Evolutionary conservation across 2,797 vertebrate genomes (phyloP), one percentile per base, ranked within the genome.

Genomic region (Moxostoma hubbsi): DNA sequence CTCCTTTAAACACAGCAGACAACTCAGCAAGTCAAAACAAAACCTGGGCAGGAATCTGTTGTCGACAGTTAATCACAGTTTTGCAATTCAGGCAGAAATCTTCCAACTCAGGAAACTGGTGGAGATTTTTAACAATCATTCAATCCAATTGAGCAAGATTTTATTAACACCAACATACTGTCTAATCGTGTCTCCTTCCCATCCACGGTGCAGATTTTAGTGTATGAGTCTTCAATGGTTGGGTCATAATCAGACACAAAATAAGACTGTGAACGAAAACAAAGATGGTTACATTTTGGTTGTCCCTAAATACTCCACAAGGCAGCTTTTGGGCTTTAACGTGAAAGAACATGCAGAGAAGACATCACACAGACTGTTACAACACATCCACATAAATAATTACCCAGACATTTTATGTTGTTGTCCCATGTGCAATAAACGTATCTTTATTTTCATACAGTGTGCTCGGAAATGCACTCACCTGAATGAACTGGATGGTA

Each of bases 191-290:
- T 95, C 13, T 94, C 93, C 82, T 92, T 90, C 9, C 94, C 95
- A 7, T 96, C 96, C 86, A 97, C 95, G 0, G 83, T 90, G 62
- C 96, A 97, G 83, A 94, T 94, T 90, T 97, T 97, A 9, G 95
- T 96, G 90, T 97, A 97, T 11, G 96, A 97, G 86, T 97, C 96
- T 80, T 97, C 96, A 6, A 97, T 97, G 80, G 96, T 97, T 9
- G 96, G 96, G 88, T 97, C 96, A 8, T 97, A 97, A 90, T 97
- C 96, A 0, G 96, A 96, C 86, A 97, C 95, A 63, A 97, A 97
- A 90, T 97, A 97, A 2, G 96, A 97, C 96, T 97, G 92, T 10
- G 13, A 75, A 45, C 80, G 73, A 63, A 57, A 81, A 65, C 67
- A 87, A 80, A 80, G 62, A 74, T 24, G 11, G 75, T 76, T 59